Evolutionary conservation across 2,797 vertebrate genomes (phyloP).

Genomic region (Leptodactylus fallax): DNA sequence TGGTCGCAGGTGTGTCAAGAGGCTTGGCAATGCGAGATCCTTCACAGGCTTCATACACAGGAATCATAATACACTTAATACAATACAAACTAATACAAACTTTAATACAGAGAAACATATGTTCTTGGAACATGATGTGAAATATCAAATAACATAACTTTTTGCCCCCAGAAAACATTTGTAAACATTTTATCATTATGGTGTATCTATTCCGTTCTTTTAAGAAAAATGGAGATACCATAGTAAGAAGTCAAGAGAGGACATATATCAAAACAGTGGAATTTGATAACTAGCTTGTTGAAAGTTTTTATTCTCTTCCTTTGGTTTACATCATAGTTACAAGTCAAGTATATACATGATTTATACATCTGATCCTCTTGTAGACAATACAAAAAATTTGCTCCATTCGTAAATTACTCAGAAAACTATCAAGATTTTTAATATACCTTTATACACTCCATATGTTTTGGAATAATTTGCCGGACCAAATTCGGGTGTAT

Average conservation of each 20-base stretch:
- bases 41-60: too few species aligned
- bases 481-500: not conserved
- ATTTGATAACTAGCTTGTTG: slow-evolving; percentile 20
- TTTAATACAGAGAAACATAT: not conserved
- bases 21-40: too few species aligned
- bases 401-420: not conserved
- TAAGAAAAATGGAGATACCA: slow-evolving; percentile 5
- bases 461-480: not conserved
- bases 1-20: too few species aligned
- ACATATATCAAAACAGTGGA: slow-evolving; percentile 38
- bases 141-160: slow-evolving; percentile 19
- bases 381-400: slow-evolving; percentile 1
- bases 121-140: slow-evolving; percentile 7
- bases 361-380: slow-evolving; percentile 23
- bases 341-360: slow-evolving; percentile 33
- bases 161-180: not conserved
- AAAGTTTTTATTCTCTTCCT: slow-evolving; percentile 28
- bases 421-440: not conserved
- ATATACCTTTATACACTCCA: not conserved
- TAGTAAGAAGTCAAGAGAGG: not conserved
- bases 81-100: too few species aligned
- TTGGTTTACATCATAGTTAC: slow-evolving; percentile 7
- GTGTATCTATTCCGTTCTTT: not conserved
- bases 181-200: not conserved
- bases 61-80: not conserved